Percentiles rank a stretch among this genome's conserved stretches.
These are phyloP conservation scores for Menidia menidia DNA, from an alignment of 2,797 vertebrate species.

Conservation along the genomic window DNA sequence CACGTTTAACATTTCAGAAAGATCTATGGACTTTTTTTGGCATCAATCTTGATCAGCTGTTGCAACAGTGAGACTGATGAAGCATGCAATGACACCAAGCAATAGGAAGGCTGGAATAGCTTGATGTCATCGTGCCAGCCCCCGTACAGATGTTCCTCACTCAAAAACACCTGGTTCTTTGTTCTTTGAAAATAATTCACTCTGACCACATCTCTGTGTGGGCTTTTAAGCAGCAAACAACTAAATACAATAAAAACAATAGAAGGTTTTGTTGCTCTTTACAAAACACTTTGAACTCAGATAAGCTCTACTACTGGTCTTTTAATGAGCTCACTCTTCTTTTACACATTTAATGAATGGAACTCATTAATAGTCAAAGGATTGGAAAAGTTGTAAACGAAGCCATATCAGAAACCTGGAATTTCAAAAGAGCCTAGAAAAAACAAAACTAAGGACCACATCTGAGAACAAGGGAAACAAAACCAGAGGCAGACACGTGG, in stretches of 20 bases:
- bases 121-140: constrained; percentile 15
- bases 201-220: constrained; percentile 7
- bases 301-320: neutral
- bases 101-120: constrained; percentile 32
- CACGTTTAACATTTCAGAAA: neutral
- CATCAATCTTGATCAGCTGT: constrained; percentile 57
- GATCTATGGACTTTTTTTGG: constrained; percentile 29
- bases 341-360: neutral
- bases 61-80: constrained; percentile 42
- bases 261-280: neutral
- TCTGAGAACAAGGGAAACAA: no score
- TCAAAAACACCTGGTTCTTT: constrained; percentile 61
- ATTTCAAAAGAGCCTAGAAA: no score
- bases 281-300: no score
- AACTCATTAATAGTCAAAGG: no score
- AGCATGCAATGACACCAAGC: constrained; percentile 48
- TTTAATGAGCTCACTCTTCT: neutral
- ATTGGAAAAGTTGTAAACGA: no score
- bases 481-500: no score
- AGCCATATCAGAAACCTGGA: no score
- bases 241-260: neutral
- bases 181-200: constrained; percentile 16
- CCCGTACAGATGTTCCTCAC: constrained; percentile 48
- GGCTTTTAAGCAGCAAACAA: neutral
- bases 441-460: no score